Conservation (phyloP, 2,888 invertebrate genomes). For the Oxyscelio sp. region DNA sequence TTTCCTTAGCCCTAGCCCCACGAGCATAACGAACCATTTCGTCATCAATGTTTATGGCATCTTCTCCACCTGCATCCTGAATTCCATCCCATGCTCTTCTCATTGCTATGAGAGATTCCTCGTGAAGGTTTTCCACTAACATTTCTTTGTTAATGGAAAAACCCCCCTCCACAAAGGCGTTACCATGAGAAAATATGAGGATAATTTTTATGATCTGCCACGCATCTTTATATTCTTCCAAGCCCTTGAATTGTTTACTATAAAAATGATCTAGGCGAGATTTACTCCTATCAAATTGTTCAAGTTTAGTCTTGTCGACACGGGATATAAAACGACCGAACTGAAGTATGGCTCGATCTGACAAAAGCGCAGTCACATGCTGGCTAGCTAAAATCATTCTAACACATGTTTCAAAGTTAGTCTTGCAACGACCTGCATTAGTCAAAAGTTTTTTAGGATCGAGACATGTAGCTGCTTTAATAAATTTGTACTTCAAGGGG, state of each 20-base stretch:
- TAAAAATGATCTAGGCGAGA: constrained; percentile 23
- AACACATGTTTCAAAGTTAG: constrained; percentile 23
- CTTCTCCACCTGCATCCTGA: constrained; percentile 25
- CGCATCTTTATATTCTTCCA: constrained; percentile 15
- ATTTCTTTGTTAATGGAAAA: constrained; percentile 45
- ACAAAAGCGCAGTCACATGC: constrained; percentile 10
- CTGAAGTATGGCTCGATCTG: constrained; percentile 35
- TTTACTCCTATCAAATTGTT: neutral
- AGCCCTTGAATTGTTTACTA: constrained; percentile 3
- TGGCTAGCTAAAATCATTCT: constrained; percentile 34
- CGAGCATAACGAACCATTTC: constrained; percentile 39
- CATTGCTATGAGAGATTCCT: constrained; percentile 34
- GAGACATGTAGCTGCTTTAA: constrained; percentile 21
- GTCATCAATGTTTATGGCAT: constrained; percentile 10
- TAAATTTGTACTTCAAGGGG: constrained; percentile 45
- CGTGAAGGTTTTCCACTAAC: constrained; percentile 38
- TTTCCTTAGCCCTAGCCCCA: constrained; percentile 11
- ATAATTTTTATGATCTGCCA: constrained; percentile 33
- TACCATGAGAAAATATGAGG: constrained; percentile 36
- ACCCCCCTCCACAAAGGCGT: constrained; percentile 35
- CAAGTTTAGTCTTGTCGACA: constrained; percentile 4
- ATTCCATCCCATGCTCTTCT: constrained; percentile 39
- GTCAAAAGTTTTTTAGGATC: constrained; percentile 9
- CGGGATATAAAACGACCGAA: constrained; percentile 5
- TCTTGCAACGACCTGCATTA: constrained; percentile 12